phyloP scores from a whole-genome alignment of 2,888 invertebrate genomes.

The Caenorhabditis sp. region DNA sequence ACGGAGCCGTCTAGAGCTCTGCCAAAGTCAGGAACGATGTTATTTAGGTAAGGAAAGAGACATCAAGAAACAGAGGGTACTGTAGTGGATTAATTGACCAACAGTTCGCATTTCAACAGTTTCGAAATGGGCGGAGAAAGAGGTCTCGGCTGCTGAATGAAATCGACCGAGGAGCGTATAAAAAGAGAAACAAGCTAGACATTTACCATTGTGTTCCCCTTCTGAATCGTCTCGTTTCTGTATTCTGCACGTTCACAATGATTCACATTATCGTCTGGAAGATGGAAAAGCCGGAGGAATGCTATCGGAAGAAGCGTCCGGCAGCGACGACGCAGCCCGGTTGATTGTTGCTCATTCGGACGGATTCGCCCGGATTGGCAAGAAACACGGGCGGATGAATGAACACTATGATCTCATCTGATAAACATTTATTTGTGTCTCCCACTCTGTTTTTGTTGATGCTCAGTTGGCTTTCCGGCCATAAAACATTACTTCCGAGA shows the following conservation, averaged over 20 bases:
- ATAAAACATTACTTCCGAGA: too few species aligned
- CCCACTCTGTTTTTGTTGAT: conserved; percentile 13
- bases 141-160: too few species aligned
- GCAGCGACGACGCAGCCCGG: not conserved
- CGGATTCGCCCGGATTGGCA: not conserved
- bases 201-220: conserved; percentile 18
- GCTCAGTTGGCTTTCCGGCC: conserved; percentile 6
- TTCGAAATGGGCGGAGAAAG: too few species aligned
- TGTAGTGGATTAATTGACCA: too few species aligned
- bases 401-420: conserved; percentile 40
- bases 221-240: not conserved
- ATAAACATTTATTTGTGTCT: conserved; percentile 18
- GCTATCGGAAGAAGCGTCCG: not conserved
- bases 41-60: too few species aligned
- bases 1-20: too few species aligned
- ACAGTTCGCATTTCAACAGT: too few species aligned
- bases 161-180: too few species aligned
- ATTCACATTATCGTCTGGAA: conserved; percentile 28
- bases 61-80: too few species aligned
- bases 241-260: conserved; percentile 9
- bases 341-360: not conserved
- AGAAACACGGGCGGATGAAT: conserved; percentile 23
- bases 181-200: conserved; percentile 1
- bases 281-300: conserved; percentile 19
- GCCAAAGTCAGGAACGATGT: too few species aligned